Evolutionary conservation across 1,140 invertebrate genomes (phyloP).

Genomic region (Heliconius eleuchia): DNA sequence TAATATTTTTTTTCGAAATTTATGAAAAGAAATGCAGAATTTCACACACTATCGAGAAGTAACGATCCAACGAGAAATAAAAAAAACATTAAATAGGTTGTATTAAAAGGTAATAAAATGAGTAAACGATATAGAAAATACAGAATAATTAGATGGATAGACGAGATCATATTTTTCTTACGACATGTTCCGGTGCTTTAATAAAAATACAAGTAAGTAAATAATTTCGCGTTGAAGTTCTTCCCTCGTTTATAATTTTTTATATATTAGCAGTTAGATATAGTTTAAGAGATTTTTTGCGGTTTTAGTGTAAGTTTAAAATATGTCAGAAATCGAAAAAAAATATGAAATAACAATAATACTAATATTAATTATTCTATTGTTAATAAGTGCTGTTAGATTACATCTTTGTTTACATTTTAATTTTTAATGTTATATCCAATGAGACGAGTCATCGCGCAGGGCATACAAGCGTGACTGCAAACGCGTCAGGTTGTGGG

Average conservation of each 20-base stretch:
- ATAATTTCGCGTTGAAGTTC: conserved; percentile 16
- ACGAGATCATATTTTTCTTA: conserved; percentile 12
- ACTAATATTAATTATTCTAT: too few relatives aligned
- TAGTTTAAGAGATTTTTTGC: neutral
- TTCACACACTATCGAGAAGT: neutral
- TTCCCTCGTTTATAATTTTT: neutral
- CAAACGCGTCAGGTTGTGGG: too few relatives aligned
- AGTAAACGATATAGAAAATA: conserved; percentile 1
- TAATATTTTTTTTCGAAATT: neutral
- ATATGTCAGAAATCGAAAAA: neutral
- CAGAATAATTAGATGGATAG: conserved; percentile 2
- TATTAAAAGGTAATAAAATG: conserved; percentile 9
- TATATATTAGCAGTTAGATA: neutral
- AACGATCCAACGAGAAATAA: conserved; percentile 9
- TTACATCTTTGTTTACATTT: too few relatives aligned
- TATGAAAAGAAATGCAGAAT: neutral
- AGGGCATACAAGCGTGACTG: too few relatives aligned
- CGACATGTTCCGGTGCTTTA: conserved; percentile 12
- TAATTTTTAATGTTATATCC: too few relatives aligned
- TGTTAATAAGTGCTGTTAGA: too few relatives aligned
- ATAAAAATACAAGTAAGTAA: neutral
- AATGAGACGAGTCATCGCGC: too few relatives aligned
- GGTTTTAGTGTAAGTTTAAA: neutral
- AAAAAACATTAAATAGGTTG: neutral
- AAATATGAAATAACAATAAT: neutral